phyloP scores from a whole-genome alignment of 2,113 vertebrate genomes.

The Gila orcuttii region DNA sequence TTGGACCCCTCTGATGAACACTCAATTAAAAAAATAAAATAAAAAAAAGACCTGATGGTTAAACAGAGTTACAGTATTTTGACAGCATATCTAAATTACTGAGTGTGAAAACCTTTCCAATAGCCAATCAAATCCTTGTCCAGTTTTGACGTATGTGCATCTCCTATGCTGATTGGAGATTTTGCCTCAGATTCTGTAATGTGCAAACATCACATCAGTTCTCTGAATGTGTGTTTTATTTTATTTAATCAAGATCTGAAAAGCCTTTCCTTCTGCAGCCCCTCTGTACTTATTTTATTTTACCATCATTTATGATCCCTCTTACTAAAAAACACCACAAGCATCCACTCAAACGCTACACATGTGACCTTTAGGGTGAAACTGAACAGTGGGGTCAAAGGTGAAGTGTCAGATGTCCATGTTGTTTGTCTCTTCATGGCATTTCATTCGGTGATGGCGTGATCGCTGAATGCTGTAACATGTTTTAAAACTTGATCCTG shows the following conservation, averaged over 20 bases:
- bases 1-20: too few relatives aligned
- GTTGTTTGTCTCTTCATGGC: slow-evolving; percentile 39
- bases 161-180: neutral
- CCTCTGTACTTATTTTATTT: neutral
- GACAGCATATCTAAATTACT: neutral
- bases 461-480: slow-evolving; percentile 25
- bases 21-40: too few relatives aligned
- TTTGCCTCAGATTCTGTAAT: slow-evolving; percentile 23
- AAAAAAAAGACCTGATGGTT: too few relatives aligned
- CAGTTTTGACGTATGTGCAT: neutral
- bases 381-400: neutral
- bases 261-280: neutral
- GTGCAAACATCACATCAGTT: neutral
- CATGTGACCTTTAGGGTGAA: neutral
- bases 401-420: slow-evolving; percentile 7
- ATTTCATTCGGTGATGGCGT: slow-evolving; percentile 28
- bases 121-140: neutral
- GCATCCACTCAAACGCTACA: slow-evolving; percentile 10
- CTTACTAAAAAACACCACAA: neutral
- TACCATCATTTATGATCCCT: neutral
- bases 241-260: neutral
- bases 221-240: slow-evolving; percentile 9
- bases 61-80: neutral
- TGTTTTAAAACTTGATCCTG: slow-evolving; percentile 17
- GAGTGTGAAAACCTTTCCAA: neutral